Evolutionary conservation across 2,888 invertebrate genomes (phyloP).

Genomic region (Troglohyphantes excavatus): DNA sequence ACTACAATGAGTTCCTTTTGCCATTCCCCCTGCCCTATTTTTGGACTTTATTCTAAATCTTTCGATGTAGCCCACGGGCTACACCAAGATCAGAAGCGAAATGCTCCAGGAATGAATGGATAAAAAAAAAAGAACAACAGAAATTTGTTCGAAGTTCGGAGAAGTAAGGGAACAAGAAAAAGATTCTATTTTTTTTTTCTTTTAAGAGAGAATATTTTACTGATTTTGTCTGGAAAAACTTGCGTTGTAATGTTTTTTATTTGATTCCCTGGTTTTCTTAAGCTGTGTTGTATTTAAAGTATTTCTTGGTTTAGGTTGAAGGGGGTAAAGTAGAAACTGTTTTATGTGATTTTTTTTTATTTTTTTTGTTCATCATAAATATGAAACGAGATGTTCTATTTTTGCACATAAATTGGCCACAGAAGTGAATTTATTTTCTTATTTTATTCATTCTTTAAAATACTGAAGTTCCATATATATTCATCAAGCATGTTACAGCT

Average conservation of each 20-base stretch:
- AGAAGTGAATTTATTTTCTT: too few relatives aligned
- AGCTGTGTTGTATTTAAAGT: slow-evolving; percentile 7
- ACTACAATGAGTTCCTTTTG: slow-evolving; percentile 30
- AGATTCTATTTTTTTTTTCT: too few relatives aligned
- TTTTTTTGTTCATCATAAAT: too few relatives aligned
- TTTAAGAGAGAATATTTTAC: slow-evolving; percentile 43
- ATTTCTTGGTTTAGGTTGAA: background rate
- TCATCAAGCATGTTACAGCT: too few relatives aligned
- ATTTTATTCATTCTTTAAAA: too few relatives aligned
- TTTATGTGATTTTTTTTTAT: too few relatives aligned
- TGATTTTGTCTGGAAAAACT: slow-evolving; percentile 31
- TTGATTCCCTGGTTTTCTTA: background rate
- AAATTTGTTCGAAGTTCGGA: slow-evolving; percentile 6
- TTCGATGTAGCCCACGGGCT: slow-evolving; percentile 25
- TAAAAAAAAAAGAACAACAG: slow-evolving; percentile 4
- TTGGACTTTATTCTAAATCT: slow-evolving; percentile 47
- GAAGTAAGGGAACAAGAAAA: background rate
- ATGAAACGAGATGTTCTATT: too few relatives aligned
- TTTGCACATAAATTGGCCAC: too few relatives aligned
- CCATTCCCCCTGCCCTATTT: slow-evolving; percentile 38
- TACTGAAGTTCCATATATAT: too few relatives aligned
- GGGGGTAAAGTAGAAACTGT: background rate
- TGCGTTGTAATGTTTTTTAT: background rate
- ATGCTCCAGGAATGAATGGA: background rate
- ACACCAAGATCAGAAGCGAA: slow-evolving; percentile 17